These are phyloP conservation scores for Archips crataeganus DNA, from an alignment of 2,888 invertebrate species.

Conservation along the genomic window DNA sequence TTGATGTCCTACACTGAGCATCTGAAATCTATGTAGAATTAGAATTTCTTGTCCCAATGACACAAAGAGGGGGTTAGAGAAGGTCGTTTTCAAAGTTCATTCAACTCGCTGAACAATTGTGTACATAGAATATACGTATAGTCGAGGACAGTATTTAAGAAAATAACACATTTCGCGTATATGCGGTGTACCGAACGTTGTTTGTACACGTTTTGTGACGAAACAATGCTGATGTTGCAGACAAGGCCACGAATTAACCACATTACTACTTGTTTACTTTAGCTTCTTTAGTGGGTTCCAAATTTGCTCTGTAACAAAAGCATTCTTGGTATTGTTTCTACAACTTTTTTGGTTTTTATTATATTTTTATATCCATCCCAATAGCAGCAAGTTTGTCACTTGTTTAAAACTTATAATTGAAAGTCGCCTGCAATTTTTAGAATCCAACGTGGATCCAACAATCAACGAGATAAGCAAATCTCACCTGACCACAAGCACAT, in stretches of 20 bases:
- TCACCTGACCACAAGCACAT: background rate
- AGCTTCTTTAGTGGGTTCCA: background rate
- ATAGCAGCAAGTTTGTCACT: background rate
- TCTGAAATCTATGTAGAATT: background rate
- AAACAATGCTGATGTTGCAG: background rate
- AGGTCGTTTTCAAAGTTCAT: constrained; percentile 21
- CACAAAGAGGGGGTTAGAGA: background rate
- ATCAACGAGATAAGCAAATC: background rate
- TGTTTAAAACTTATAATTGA: background rate
- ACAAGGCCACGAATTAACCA: background rate
- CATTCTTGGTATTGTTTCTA: too few relatives aligned
- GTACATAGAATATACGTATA: constrained; percentile 11
- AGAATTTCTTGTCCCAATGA: constrained; percentile 2
- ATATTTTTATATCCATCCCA: background rate
- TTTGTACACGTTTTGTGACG: constrained; percentile 1
- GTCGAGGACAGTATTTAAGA: constrained; percentile 11
- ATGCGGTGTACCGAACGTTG: background rate
- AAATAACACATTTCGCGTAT: constrained; percentile 18
- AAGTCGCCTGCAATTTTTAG: background rate
- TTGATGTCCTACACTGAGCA: background rate
- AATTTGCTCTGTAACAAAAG: background rate
- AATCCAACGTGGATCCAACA: background rate
- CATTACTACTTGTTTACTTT: background rate
- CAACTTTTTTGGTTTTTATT: background rate
- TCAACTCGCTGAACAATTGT: constrained; percentile 19